Percentiles rank a stretch among this genome's conserved stretches.
phyloP scores from a whole-genome alignment of 2,113 vertebrate genomes.

The Odobenus rosmarus region DNA sequence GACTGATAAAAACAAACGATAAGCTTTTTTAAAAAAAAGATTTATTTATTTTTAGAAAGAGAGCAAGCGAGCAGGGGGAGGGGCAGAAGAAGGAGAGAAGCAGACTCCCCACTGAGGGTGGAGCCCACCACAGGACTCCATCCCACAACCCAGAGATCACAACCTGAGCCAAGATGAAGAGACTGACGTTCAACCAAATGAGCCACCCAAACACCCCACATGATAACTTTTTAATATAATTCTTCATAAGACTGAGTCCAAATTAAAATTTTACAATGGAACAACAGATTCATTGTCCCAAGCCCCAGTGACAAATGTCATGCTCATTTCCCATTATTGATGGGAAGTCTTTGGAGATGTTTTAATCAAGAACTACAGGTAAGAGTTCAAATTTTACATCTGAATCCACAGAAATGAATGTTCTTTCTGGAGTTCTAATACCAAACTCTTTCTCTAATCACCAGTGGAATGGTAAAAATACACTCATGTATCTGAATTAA shows the following conservation, averaged over 20 bases:
- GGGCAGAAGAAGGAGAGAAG: not conserved
- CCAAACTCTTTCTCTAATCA: not conserved
- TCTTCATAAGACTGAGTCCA: not conserved
- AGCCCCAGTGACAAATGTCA: not conserved
- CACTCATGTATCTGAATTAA: not conserved
- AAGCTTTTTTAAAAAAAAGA: not conserved
- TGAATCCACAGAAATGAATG: not conserved
- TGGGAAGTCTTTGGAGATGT: not conserved
- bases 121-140: not conserved
- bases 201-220: not conserved
- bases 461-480: not conserved
- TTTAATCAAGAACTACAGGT: not conserved
- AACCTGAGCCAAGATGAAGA: not conserved
- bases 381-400: not conserved
- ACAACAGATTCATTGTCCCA: not conserved
- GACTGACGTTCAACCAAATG: not conserved
- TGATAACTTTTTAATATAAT: not conserved
- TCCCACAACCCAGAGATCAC: not conserved
- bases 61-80: not conserved
- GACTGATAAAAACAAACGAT: not conserved
- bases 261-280: not conserved
- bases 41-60: not conserved
- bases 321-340: not conserved
- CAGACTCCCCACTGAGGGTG: not conserved
- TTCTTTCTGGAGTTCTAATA: slow-evolving; percentile 2